Evolutionary conservation across 2,797 vertebrate genomes (phyloP), one percentile per base, ranked within the genome.

Genomic region (Pangasius sanitwongsei): DNA sequence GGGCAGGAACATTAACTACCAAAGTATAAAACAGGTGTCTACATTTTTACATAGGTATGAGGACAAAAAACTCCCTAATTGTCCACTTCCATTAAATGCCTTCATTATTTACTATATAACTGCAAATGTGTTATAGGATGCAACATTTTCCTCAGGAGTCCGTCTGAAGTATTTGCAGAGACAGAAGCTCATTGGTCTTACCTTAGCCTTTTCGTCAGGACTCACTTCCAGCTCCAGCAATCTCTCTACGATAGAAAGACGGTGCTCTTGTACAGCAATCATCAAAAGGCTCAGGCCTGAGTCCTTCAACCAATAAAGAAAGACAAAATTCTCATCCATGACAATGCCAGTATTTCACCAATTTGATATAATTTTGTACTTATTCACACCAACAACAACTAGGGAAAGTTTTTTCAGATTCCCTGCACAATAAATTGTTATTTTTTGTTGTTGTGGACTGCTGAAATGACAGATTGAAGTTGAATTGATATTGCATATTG

Each of bases 281-380:
- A 95, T 94, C 86, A 95, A 86, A 15, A 94, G 91, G n/a, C 88
- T 94, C n/a, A 94, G 57, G 28, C 94, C 93, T 0, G 92, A 94
- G 84, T 94, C 93, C 94, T 95, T 86, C 1, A 81, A 87, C 25
- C 25, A 69, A 69, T 31, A 23, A 74, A 85, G 15, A 74, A 34
- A 34, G 63, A 87, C 72, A 41, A 87, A 20, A 65, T 28, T 67
- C 20, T 72, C 48, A 65, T 34, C 5, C 4, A 23, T 34, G 25
- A 86, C 18, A 80, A 11, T 18, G 28, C 6, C 25, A 77, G 34
- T 57, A 65, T 53, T 74, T 82, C 25, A 25, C 28, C 18, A 65
- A 3, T n/a, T n/a, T 65, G 63, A 65, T 28, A 65, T 25, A 65
- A 28, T 9, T 63, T 9, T 63, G 61, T 63, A 28, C 61, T 63